Percentiles rank a stretch among this genome's conserved stretches.
These are phyloP conservation scores for Neuroterus valhalla DNA, from an alignment of 1,140 invertebrate species.

Conservation along the genomic window DNA sequence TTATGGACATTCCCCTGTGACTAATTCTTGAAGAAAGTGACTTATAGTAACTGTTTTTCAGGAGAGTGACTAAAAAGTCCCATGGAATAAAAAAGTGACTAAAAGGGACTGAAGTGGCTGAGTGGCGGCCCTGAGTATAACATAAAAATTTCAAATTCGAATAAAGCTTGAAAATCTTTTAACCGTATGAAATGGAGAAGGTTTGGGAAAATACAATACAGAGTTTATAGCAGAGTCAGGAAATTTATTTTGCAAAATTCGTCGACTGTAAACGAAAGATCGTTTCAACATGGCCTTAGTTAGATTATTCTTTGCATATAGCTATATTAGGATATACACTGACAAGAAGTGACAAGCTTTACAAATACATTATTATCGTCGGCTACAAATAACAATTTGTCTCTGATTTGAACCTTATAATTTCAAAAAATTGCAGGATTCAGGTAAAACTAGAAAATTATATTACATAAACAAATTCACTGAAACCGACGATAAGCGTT, in stretches of 20 bases:
- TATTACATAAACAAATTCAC: not conserved
- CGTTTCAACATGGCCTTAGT: not conserved
- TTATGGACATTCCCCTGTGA: too few species aligned
- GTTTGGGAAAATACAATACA: not conserved
- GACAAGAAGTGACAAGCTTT: constrained; percentile 7
- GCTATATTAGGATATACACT: constrained; percentile 6
- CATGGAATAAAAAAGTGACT: too few species aligned
- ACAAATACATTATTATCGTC: constrained; percentile 6
- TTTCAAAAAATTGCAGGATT: not conserved
- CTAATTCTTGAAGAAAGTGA: too few species aligned
- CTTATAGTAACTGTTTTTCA: too few species aligned
- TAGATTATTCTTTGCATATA: constrained; percentile 22
- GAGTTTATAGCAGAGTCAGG: constrained; percentile 6
- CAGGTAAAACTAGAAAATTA: not conserved
- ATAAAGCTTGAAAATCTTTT: too few species aligned
- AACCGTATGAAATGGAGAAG: too few species aligned
- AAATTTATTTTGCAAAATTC: constrained; percentile 24
- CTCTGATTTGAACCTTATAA: not conserved
- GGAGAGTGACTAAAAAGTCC: too few species aligned
- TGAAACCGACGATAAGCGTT: constrained; percentile 4
- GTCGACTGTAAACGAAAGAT: constrained; percentile 10
- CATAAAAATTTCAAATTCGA: too few species aligned
- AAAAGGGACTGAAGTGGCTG: too few species aligned
- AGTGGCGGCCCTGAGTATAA: too few species aligned
- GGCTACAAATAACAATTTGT: not conserved